phyloP scores from a whole-genome alignment of 1,140 invertebrate species.

The Drosophila virilis region DNA sequence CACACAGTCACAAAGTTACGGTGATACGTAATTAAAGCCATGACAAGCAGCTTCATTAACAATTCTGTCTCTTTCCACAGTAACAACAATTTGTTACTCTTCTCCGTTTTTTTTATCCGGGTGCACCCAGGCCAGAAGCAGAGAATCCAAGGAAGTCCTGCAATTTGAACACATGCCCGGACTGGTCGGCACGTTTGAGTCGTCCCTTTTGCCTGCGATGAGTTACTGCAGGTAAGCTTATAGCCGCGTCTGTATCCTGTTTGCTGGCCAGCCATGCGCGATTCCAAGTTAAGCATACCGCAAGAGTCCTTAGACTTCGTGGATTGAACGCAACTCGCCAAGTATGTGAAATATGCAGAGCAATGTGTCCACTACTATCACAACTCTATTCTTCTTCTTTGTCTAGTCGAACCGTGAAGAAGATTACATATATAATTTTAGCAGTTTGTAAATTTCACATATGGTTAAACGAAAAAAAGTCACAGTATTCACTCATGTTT shows the following conservation, averaged over 20 bases:
- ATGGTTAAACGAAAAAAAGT: too few species aligned
- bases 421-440: too few species aligned
- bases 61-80: slow-evolving; percentile 20
- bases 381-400: neutral
- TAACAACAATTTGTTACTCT: slow-evolving; percentile 13
- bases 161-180: slow-evolving; percentile 78
- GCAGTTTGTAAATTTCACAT: too few species aligned
- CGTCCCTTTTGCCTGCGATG: slow-evolving; percentile 70
- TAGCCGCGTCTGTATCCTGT: slow-evolving; percentile 24
- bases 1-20: slow-evolving; percentile 11
- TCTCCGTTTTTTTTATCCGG: slow-evolving; percentile 20
- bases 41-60: slow-evolving; percentile 79
- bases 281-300: slow-evolving; percentile 56
- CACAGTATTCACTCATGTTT: too few species aligned
- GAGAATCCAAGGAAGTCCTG: slow-evolving; percentile 79
- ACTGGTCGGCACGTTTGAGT: slow-evolving; percentile 75
- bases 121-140: slow-evolving; percentile 58
- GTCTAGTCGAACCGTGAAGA: neutral
- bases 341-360: slow-evolving; percentile 68
- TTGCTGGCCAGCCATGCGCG: slow-evolving; percentile 23
- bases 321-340: slow-evolving; percentile 71
- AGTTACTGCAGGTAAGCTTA: slow-evolving; percentile 75
- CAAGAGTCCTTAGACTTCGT: slow-evolving; percentile 64
- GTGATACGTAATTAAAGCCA: slow-evolving; percentile 72
- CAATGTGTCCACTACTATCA: slow-evolving; percentile 20